Evolutionary conservation across 2,797 vertebrate species (phyloP), one percentile per base, ranked within the genome.

Genomic region (Catamblyrhynchus diadema): DNA sequence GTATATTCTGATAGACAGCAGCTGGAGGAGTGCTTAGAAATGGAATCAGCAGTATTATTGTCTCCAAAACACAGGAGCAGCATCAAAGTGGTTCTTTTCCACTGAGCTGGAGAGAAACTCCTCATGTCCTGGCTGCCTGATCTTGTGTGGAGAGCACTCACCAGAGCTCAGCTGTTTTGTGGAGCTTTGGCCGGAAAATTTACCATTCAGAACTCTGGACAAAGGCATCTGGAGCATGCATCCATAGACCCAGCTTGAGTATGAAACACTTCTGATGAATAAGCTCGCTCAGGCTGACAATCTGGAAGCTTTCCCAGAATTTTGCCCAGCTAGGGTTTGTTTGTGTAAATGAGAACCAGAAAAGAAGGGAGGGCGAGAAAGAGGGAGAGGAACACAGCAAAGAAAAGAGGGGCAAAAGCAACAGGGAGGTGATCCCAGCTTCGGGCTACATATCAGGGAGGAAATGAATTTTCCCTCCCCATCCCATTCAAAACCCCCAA

Each of bases 201-300:
- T 89, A 79, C 82, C 83, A 62, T 90, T 94, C 93, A 91, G 90
- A 82, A 4, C 78, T 80, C 73, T 3, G 78, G 92, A 96, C 95
- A 96, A 96, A 95, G 81, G 73, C 92, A 88, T 93, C 53, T 93
- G 93, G 85, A 88, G 61, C 86, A n/a, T 13, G 65, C 73, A 89
- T 45, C 45, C 89, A 51, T 48, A 89, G 90, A 10, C 73, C 83
- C 86, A 90, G 95, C 90, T 84, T 85, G 93, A 78, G 90, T 57
- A 78, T 62, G 82, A 93, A 95, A 70, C 92, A 70, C 64, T 95
- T 42, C 39, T 93, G 72, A 91, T 96, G 97, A 96, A 97, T 93
- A 97, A 90, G 77, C 77, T 95, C 59, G 44, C 82, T 90, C 87
- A 95, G 82, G 87, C 92, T 95, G 93, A 86, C 96, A 93, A 0